A percentile compares a stretch with the other conserved stretches of the same genome.
Evolutionary conservation across 2,113 vertebrate genomes (phyloP).

Genomic region (Anoura caudifer): DNA sequence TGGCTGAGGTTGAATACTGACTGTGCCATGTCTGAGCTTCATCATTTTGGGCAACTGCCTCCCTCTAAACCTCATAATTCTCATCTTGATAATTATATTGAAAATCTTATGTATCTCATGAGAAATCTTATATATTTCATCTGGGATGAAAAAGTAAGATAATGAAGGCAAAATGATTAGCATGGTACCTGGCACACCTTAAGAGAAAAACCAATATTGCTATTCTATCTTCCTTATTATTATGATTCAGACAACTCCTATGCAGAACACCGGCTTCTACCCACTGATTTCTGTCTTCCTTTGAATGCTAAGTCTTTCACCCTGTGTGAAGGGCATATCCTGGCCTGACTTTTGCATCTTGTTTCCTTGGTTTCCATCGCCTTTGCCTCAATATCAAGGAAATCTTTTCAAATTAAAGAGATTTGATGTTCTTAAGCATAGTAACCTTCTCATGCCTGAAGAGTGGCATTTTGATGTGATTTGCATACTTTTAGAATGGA

Average conservation of each 20-base stretch:
- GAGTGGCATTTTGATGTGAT: constrained; percentile 7
- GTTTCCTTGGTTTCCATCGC: not conserved
- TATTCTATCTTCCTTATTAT: not conserved
- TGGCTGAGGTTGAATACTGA: not conserved
- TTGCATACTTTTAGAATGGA: not conserved
- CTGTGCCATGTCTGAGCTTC: not conserved
- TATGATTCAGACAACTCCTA: not conserved
- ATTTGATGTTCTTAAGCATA: not conserved
- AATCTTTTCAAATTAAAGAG: constrained; percentile 28
- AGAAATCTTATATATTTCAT: not conserved
- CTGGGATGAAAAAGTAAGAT: not conserved
- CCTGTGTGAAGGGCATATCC: not conserved
- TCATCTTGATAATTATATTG: not conserved
- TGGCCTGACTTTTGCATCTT: constrained; percentile 5
- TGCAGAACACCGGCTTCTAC: not conserved
- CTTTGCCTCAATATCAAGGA: not conserved
- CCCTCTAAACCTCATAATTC: not conserved
- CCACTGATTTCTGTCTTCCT: not conserved
- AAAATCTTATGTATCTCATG: not conserved
- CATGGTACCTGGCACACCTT: too few species aligned
- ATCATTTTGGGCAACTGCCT: not conserved
- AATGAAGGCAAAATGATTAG: not conserved
- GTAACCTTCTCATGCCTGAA: not conserved
- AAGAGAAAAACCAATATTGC: not conserved
- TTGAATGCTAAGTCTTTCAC: not conserved